Evolutionary conservation across 1,140 invertebrate genomes (phyloP), one percentile per base, ranked within the genome.

Genomic region (Heliconius hewitsoni): DNA sequence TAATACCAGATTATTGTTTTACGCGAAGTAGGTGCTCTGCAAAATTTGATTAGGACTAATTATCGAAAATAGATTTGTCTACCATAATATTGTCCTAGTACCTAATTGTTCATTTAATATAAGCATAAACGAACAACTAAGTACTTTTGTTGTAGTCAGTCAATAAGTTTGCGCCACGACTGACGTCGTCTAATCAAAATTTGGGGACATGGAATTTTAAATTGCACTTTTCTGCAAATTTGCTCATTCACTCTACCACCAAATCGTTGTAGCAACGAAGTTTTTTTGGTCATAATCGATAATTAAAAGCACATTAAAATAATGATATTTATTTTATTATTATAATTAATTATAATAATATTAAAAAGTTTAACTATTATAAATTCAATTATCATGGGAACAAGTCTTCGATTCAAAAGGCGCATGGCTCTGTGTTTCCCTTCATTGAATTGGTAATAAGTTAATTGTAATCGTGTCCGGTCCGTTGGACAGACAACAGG

Each of bases 391-490:
- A 71, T 75, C 73, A 79, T 52, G 66, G 66, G 78, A 79, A 46
- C 74, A 52, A 73, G 70, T 60, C 57, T 71, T 42, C 52, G 71
- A 39, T 77, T 46, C 71, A 86, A 86, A 83, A 79, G 85, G 84
- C 84, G 80, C 83, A 57, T 70, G 42, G 34, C 52, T 80, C 82
- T 82, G 77, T 74, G 84, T 90, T 90, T 90, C 84, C 88, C 89
- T 91, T 89, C 87, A 92, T 90, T 89, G 90, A 89, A 88, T 91
- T 90, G 85, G 83, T 90, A 90, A 90, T 90, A 83, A 87, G 85
- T 84, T 86, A 89, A 85, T 89, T 87, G 85, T 88, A 79, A 78
- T 72, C 74, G 77, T 82, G 84, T 88, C 84, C 86, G 87, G 82
- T 75, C 78, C 57, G 18, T 0, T 52, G 50, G 1, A 71, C 76